These are phyloP conservation scores for Cynocephalus volans DNA, from an alignment of 2,113 vertebrate species.

Conservation along the genomic window DNA sequence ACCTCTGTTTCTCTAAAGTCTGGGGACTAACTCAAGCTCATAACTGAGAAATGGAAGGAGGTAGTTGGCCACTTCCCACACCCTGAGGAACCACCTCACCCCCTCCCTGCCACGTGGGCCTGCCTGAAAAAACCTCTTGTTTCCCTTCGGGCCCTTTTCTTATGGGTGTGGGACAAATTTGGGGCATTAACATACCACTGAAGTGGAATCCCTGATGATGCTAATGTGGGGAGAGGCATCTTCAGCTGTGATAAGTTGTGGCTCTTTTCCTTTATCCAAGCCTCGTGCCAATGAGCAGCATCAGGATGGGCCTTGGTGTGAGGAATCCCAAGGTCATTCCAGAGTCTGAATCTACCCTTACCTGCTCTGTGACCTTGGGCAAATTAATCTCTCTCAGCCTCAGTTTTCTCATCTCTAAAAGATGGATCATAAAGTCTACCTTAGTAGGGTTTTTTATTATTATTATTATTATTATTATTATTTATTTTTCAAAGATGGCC, in stretches of 20 bases:
- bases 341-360: neutral
- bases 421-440: neutral
- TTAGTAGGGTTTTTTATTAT: neutral
- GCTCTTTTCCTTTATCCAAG: neutral
- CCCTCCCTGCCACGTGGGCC: neutral
- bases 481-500: too few relatives aligned
- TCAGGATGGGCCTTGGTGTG: neutral
- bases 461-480: too few relatives aligned
- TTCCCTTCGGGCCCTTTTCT: constrained; percentile 7
- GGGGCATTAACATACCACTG: neutral
- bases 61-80: neutral
- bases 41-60: neutral
- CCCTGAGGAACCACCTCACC: neutral
- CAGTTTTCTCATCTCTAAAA: constrained; percentile 12
- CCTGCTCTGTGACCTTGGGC: neutral
- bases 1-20: neutral
- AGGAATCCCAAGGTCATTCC: neutral
- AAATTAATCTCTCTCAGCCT: neutral
- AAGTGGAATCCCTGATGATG: constrained; percentile 11
- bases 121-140: constrained; percentile 46
- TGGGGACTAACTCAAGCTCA: neutral
- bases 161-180: neutral
- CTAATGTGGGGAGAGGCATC: neutral
- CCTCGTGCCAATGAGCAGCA: neutral
- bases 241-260: neutral